Evolutionary conservation across 1,140 invertebrate genomes (phyloP).

Genomic region (Zophobas atratus): DNA sequence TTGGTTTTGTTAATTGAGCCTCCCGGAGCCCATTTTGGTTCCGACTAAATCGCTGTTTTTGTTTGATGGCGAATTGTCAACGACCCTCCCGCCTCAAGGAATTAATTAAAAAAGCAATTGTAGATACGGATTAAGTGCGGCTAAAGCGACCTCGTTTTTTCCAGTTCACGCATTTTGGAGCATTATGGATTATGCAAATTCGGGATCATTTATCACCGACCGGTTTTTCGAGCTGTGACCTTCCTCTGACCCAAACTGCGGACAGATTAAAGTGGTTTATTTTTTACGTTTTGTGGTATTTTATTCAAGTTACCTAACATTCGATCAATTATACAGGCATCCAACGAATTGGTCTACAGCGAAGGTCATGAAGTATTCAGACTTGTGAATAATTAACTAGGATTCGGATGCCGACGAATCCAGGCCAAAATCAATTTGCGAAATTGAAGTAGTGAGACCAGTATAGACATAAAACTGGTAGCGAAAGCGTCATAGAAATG

Average conservation of each 20-base stretch:
- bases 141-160: background rate
- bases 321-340: background rate
- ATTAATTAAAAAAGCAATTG: constrained; percentile 1
- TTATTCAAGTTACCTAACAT: background rate
- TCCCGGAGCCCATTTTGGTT: too few species aligned
- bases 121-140: background rate
- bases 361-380: constrained; percentile 20
- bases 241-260: constrained; percentile 13
- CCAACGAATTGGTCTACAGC: background rate
- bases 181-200: constrained; percentile 23
- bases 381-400: background rate
- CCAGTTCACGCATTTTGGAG: background rate
- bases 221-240: constrained; percentile 16
- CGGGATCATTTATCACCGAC: constrained; percentile 1
- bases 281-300: background rate
- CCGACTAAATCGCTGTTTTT: constrained; percentile 24
- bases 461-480: too few species aligned
- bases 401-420: background rate
- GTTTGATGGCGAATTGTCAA: constrained; percentile 38
- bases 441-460: background rate
- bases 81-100: background rate
- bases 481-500: too few species aligned
- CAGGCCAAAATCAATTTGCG: background rate
- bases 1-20: too few species aligned
- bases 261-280: background rate